Evolutionary conservation across 2,113 vertebrate genomes (phyloP).

Genomic region (Burhinus bistriatus): DNA sequence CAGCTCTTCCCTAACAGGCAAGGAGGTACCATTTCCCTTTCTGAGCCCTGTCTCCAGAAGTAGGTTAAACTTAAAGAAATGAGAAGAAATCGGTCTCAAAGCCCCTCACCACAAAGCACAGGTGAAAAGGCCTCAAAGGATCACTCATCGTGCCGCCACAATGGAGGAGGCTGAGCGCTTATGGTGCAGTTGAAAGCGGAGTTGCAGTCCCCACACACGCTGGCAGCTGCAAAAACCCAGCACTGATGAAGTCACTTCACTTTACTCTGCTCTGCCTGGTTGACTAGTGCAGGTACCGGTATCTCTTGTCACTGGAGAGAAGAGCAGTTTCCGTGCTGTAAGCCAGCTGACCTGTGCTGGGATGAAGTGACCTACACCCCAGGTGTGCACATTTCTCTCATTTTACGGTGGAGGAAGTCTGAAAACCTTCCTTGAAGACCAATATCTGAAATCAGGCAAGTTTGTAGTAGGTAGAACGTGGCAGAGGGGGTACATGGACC

Average conservation of each 20-base stretch:
- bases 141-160: fast-evolving
- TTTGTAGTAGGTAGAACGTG: fast-evolving
- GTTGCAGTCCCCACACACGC: fast-evolving
- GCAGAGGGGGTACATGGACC: neutral
- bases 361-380: neutral
- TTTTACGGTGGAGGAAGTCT: neutral
- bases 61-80: neutral
- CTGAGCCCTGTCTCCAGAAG: neutral
- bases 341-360: neutral
- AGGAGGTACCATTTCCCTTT: neutral
- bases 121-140: neutral
- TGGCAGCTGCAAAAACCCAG: neutral
- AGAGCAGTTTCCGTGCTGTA: neutral
- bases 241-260: neutral
- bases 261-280: neutral
- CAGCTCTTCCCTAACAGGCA: neutral
- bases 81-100: neutral
- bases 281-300: neutral
- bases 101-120: neutral
- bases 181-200: neutral
- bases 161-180: neutral
- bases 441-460: neutral
- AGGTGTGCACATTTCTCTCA: neutral
- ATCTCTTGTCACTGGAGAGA: neutral
- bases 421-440: neutral